phyloP scores from a whole-genome alignment of 23 tunicate genomes.

The Trididemnum nubilum region DNA sequence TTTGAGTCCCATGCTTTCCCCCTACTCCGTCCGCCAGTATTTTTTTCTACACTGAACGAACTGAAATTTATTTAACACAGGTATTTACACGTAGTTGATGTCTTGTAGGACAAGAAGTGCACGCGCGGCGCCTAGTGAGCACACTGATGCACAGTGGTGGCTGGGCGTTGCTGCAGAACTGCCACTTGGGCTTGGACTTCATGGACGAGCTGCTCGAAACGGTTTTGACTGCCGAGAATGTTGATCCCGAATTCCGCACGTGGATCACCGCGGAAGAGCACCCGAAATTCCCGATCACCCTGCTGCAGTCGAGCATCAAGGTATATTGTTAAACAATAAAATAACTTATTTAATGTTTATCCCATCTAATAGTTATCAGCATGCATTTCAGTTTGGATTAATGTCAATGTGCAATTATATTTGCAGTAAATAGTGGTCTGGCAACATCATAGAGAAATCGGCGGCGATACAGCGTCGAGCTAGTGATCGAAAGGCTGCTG shows the following conservation, averaged over 20 bases:
- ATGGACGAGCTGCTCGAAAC: constrained; percentile 95
- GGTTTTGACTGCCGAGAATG: constrained; percentile 83
- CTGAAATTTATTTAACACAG: too few species aligned
- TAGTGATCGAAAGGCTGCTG: too few species aligned
- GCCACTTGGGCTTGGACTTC: constrained; percentile 95
- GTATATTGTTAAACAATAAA: too few species aligned
- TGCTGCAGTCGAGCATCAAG: constrained; percentile 93
- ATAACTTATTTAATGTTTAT: too few species aligned
- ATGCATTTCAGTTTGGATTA: background rate
- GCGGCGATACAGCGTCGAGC: too few species aligned
- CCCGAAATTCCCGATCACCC: constrained; percentile 90
- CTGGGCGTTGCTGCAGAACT: constrained; percentile 93
- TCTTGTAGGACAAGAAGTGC: constrained; percentile 87
- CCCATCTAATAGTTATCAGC: too few species aligned
- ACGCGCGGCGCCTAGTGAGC: constrained; percentile 88
- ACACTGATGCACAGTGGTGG: constrained; percentile 83
- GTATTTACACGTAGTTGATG: too few species aligned
- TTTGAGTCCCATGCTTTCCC: too few species aligned
- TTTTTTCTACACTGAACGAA: too few species aligned
- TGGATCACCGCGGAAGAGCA: constrained; percentile 98
- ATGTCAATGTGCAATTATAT: background rate
- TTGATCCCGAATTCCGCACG: constrained; percentile 72
- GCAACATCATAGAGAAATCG: too few species aligned
- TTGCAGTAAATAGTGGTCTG: too few species aligned
- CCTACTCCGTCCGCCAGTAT: too few species aligned